Percentiles rank a stretch among this genome's conserved stretches.
Evolutionary conservation across 1,140 invertebrate species (phyloP).

Genomic region (Popillia japonica): DNA sequence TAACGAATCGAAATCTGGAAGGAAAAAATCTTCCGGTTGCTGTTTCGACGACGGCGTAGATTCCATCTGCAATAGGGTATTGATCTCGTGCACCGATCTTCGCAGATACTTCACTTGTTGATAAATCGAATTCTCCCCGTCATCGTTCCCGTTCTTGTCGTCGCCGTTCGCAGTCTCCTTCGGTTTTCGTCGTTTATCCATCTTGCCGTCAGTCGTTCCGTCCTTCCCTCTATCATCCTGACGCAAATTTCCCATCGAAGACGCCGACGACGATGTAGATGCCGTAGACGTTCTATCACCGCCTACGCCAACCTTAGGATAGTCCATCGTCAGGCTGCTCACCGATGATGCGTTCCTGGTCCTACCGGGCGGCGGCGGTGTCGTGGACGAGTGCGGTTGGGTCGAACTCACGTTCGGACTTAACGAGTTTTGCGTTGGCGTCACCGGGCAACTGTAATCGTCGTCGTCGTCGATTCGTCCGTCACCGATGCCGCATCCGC

Average conservation of each 20-base stretch:
- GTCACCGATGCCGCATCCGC: no score
- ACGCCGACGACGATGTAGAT: no score
- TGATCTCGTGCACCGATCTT: constrained; percentile 77
- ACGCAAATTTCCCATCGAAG: no score
- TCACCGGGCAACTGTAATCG: constrained; percentile 52
- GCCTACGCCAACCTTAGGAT: constrained; percentile 13
- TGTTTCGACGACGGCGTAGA: not conserved
- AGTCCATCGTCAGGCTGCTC: constrained; percentile 40
- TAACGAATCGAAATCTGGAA: constrained; percentile 52
- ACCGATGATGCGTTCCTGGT: constrained; percentile 39
- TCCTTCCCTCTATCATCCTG: no score
- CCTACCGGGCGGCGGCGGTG: constrained; percentile 28
- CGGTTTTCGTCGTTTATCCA: constrained; percentile 59
- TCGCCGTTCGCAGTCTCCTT: constrained; percentile 52
- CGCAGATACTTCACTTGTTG: constrained; percentile 79
- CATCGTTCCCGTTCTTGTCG: constrained; percentile 58
- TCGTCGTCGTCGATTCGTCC: constrained; percentile 51
- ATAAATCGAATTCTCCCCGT: constrained; percentile 67
- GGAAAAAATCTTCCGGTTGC: not conserved
- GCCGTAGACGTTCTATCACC: not conserved
- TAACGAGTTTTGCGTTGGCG: constrained; percentile 52
- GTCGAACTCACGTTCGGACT: constrained; percentile 54
- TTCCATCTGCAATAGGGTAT: constrained; percentile 65
- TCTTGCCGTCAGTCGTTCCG: no score
- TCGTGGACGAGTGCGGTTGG: no score